phyloP scores from a whole-genome alignment of 2,113 vertebrate species.

The Perognathus longimembris region DNA sequence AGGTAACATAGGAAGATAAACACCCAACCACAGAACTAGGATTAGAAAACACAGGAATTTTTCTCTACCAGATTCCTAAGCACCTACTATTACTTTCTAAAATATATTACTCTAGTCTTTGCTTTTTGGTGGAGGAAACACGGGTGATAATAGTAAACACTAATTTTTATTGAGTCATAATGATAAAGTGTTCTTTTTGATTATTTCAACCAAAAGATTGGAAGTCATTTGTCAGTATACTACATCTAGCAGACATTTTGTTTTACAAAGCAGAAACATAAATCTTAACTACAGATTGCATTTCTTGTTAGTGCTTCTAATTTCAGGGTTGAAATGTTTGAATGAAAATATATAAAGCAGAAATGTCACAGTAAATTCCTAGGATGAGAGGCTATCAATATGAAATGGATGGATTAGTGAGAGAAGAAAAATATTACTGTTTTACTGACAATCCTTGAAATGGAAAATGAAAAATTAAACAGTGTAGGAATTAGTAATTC shows the following conservation, averaged over 20 bases:
- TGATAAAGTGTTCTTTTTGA: constrained; percentile 26
- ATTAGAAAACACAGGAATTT: neutral
- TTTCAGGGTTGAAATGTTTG: constrained; percentile 71
- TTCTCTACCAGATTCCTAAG: neutral
- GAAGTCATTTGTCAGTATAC: constrained; percentile 10
- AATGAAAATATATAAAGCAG: constrained; percentile 52
- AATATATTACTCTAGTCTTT: neutral
- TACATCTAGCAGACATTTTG: constrained; percentile 51
- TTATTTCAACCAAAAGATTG: constrained; percentile 15
- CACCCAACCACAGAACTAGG: neutral
- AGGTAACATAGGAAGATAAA: neutral
- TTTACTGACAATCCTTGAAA: constrained; percentile 63
- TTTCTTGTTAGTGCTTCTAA: constrained; percentile 62
- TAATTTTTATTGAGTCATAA: constrained; percentile 59
- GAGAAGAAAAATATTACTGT: constrained; percentile 42
- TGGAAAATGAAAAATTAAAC: constrained; percentile 66
- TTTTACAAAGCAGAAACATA: constrained; percentile 52
- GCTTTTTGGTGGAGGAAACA: neutral
- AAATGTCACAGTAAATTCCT: constrained; percentile 66
- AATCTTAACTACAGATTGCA: constrained; percentile 57
- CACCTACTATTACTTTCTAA: neutral
- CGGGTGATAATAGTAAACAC: constrained; percentile 19
- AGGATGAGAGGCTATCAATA: constrained; percentile 68
- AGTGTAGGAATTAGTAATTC: constrained; percentile 60
- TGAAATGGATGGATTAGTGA: constrained; percentile 63